Evolutionary conservation across 2,888 invertebrate species (phyloP).

Genomic region (Caprella mutica): DNA sequence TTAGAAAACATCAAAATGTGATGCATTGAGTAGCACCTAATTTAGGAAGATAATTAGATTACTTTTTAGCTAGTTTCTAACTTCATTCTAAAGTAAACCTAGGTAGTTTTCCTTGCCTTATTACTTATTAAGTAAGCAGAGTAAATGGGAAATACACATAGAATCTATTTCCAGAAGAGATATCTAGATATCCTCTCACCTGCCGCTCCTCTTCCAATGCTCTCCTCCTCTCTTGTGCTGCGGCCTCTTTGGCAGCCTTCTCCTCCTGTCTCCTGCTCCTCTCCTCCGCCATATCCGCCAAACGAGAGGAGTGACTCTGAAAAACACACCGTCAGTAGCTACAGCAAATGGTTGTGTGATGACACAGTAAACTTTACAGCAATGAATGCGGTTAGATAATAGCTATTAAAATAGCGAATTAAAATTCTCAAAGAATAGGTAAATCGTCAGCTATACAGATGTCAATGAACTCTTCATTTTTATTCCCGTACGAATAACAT

Average conservation of each 20-base stretch:
- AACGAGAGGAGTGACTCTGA: constrained; percentile 46
- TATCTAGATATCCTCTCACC: too few relatives aligned
- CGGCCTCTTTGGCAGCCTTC: constrained; percentile 90
- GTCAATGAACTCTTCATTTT: too few relatives aligned
- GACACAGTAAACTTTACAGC: constrained; percentile 91
- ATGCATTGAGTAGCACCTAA: neutral
- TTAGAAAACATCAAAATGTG: neutral
- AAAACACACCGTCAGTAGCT: constrained; percentile 59
- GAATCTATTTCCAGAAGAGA: too few relatives aligned
- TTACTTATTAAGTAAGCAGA: too few relatives aligned
- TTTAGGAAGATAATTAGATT: neutral
- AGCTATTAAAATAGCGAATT: too few relatives aligned
- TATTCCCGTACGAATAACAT: too few relatives aligned
- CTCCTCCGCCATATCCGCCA: constrained; percentile 69
- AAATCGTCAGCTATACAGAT: too few relatives aligned
- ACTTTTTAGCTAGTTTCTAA: too few relatives aligned
- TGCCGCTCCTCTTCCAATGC: constrained; percentile 73
- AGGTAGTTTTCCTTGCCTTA: too few relatives aligned
- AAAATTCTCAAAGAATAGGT: neutral
- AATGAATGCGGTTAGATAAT: constrained; percentile 93
- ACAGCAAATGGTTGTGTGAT: constrained; percentile 77
- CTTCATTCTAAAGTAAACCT: too few relatives aligned
- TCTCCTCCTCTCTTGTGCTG: constrained; percentile 70
- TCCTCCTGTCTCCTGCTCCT: constrained; percentile 81
- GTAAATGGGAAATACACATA: too few relatives aligned